Conservation (phyloP, 2,113 vertebrate genomes). For the Chaetorhynchus papuensis region DNA sequence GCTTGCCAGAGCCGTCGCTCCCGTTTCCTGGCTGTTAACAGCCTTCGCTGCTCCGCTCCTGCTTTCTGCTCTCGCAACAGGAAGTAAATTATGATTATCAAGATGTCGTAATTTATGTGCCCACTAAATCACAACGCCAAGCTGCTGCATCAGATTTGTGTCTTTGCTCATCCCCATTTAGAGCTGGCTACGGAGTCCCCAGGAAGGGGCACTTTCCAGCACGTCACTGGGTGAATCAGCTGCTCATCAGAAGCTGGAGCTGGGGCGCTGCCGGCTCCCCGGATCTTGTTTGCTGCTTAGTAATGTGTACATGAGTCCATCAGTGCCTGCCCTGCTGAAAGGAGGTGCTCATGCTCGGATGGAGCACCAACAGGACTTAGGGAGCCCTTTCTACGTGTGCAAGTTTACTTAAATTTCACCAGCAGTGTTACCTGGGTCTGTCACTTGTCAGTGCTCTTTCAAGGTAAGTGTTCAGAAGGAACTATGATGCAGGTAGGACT, state of each 20-base stretch:
- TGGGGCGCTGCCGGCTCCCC: not conserved
- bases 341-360: not conserved
- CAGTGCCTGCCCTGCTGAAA: not conserved
- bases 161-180: not conserved
- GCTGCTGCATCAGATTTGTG: constrained; percentile 4
- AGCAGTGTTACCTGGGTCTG: not conserved
- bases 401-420: not conserved
- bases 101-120: constrained; percentile 12
- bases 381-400: not conserved
- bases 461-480: not conserved
- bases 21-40: not conserved
- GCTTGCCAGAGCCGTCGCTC: constrained; percentile 4
- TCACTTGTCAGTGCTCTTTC: not conserved
- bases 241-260: not conserved
- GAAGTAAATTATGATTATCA: constrained; percentile 44
- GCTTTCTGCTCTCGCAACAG: not conserved
- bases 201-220: not conserved
- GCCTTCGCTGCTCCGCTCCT: not conserved
- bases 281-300: not conserved
- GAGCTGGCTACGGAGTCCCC: not conserved
- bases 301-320: not conserved
- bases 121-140: constrained; percentile 7
- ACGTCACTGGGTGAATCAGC: not conserved
- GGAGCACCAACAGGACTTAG: not conserved
- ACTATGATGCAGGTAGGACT: not conserved